Evolutionary conservation across 2,113 vertebrate species (phyloP), one percentile per base, ranked within the genome.

Genomic region (Ameiurus melas): DNA sequence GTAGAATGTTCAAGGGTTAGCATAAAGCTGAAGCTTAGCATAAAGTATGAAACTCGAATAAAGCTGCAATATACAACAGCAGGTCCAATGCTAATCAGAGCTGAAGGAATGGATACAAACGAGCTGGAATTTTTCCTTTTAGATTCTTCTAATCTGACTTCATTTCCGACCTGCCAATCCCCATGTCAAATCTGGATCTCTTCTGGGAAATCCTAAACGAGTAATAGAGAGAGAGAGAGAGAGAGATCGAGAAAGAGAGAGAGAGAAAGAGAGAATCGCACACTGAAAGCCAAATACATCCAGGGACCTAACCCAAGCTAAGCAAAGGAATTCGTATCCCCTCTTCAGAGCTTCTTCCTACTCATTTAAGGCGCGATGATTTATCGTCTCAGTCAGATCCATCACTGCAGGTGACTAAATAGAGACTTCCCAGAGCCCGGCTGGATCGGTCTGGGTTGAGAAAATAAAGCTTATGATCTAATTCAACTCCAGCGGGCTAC

Each of bases 381-480:
- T 84, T 80, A 87, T 84, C 5, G 43, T 53, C 39, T 75, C 71
- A 33, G 66, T 82, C 47, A 47, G 82, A 77, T 78, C 51, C 58
- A 3, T 66, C 60, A 80, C 71, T 27, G 60, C 73, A 88, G 88
- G 73, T 86, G 88, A 86, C 86, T 85, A 91, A 91, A 85, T 12
- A 36, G 71, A 87, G 64, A 62, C 75, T 36, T 53, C 27, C 12
- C 6, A 19, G 73, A 68, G 87, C 30, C 55, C 43, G 83, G 19
- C 82, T 33, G 84, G 87, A 87, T 87, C 20, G 27, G 75, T 70
- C 51, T 30, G 20, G 4, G 58, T 51, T 87, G 86, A 70, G 62
- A 70, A 71, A 80, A 87, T 85, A 85, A 83, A 85, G 86, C 83
- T 86, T 87, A 87, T 78, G 83, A 91, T 91, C 88, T 87, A 85